phyloP scores from a whole-genome alignment of 2,797 vertebrate genomes.

The Argentina silus region DNA sequence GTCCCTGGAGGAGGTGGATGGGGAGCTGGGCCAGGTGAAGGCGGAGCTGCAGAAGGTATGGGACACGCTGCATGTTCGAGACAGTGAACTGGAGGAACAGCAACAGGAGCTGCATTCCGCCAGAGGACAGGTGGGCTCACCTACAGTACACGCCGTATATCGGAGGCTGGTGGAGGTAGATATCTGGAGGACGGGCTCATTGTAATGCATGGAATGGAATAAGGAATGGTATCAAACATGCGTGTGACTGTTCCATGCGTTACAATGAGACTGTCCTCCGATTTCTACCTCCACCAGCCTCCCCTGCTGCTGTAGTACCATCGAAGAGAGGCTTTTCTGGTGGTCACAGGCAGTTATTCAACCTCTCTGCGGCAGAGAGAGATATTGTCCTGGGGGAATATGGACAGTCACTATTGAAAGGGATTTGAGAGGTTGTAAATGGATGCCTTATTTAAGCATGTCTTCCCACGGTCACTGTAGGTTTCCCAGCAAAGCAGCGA shows the following conservation, averaged over 20 bases:
- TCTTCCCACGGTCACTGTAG: conserved; percentile 28
- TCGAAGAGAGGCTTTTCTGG: too few species aligned
- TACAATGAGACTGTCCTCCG: too few species aligned
- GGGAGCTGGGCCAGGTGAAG: conserved; percentile 54
- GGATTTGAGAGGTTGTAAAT: neutral
- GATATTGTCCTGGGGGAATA: neutral
- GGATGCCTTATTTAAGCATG: neutral
- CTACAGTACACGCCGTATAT: neutral
- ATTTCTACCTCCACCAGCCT: too few species aligned
- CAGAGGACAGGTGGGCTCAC: conserved; percentile 42
- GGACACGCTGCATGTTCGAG: conserved; percentile 48
- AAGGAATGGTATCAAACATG: too few species aligned
- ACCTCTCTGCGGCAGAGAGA: neutral
- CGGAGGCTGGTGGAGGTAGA: too few species aligned
- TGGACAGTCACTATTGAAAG: neutral
- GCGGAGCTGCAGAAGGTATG: conserved; percentile 58
- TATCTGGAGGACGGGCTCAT: too few species aligned
- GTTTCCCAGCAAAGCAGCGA: conserved; percentile 56
- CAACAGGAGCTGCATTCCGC: conserved; percentile 40
- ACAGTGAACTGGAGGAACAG: conserved; percentile 52
- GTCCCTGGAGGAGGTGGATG: conserved; percentile 54
- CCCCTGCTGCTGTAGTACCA: too few species aligned
- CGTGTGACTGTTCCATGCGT: too few species aligned
- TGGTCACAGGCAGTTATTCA: too few species aligned
- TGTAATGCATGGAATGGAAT: too few species aligned